Evolutionary conservation across 2,113 vertebrate species (phyloP).

Genomic region (human): GRCh38 chrX:121918501-121919000

Average conservation of each 20-base stretch:
- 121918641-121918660: constrained; percentile 13
- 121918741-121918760: not conserved
- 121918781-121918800: not conserved
- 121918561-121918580: not conserved
- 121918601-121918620: constrained; percentile 13
- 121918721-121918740: not conserved
- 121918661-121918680: not conserved
- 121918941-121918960: not conserved
- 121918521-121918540: not conserved
- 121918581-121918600: constrained; percentile 24
- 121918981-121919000: not conserved
- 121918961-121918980: not conserved
- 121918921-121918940: not conserved
- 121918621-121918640: not conserved
- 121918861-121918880: not conserved
- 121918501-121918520: not conserved
- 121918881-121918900: not conserved
- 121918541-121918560: not conserved
- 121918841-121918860: not conserved
- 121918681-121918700: not conserved
- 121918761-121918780: not conserved
- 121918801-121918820: not conserved
- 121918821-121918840: not conserved
- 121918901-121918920: not conserved
- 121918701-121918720: not conserved